phyloP scores from a whole-genome alignment of 37 sponge, comb jelly and placozoan species.

The Spongilla lacustris region DNA sequence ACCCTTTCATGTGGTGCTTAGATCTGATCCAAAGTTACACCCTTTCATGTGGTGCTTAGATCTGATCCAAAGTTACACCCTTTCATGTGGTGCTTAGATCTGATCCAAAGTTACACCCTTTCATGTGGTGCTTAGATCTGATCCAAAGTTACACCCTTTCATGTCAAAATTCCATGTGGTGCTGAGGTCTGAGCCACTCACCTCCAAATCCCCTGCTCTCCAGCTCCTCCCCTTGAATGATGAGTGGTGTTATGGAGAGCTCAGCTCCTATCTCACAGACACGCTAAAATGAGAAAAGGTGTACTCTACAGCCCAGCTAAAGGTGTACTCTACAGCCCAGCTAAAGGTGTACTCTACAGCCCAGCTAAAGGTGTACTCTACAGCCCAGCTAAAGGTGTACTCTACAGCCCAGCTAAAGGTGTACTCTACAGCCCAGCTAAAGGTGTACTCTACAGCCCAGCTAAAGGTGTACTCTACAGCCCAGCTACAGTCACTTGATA shows the following conservation, averaged over 20 bases:
- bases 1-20: too few species aligned
- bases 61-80: too few species aligned
- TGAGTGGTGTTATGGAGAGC: slow-evolving; percentile 50
- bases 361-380: neutral
- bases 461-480: neutral
- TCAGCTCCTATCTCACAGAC: slow-evolving; percentile 51
- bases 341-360: neutral
- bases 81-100: too few species aligned
- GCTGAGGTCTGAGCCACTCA: neutral
- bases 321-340: neutral
- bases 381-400: neutral
- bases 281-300: slow-evolving; percentile 28
- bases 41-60: too few species aligned
- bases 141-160: neutral
- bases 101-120: too few species aligned
- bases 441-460: neutral
- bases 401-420: neutral
- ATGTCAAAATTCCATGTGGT: neutral
- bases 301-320: neutral
- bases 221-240: slow-evolving; percentile 88
- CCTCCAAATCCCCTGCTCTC: slow-evolving; percentile 91
- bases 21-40: too few species aligned
- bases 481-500: neutral
- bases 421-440: neutral
- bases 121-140: too few species aligned